phyloP scores from a whole-genome alignment of 2,888 invertebrate species.

The Acanthosoma haemorrhoidale region DNA sequence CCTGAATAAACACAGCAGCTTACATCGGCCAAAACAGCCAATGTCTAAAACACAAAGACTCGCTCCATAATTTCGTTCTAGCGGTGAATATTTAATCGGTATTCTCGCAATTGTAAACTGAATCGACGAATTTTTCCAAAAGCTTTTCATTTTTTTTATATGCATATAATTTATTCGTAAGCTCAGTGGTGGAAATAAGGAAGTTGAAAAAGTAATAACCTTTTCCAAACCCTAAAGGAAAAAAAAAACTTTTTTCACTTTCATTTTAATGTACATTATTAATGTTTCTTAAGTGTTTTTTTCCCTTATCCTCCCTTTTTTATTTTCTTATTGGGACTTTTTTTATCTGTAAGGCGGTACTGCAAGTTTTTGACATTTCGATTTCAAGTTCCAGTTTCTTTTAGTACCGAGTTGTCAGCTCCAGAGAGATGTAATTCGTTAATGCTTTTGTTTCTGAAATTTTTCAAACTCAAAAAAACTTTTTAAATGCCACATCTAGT shows the following conservation, averaged over 20 bases:
- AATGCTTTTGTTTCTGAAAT: no score
- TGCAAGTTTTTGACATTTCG: no score
- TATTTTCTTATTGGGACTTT: no score
- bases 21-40: neutral
- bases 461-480: no score
- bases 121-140: neutral
- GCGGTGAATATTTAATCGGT: neutral
- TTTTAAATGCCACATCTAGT: no score
- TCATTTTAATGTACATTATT: neutral
- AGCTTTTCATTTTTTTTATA: neutral
- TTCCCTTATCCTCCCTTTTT: neutral
- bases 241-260: neutral
- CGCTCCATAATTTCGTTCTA: neutral
- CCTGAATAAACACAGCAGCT: no score
- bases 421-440: no score
- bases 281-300: no score
- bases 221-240: neutral
- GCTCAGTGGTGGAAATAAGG: neutral
- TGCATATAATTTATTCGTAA: neutral
- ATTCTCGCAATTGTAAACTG: neutral
- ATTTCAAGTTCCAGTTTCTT: no score
- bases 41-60: neutral
- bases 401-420: no score
- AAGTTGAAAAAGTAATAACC: slow-evolving; percentile 8
- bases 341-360: no score